A percentile compares a stretch with the other conserved stretches of the same genome.
These are phyloP conservation scores for Gasterosteus nipponicus DNA, from an alignment of 2,113 vertebrate genomes.

Conservation along the genomic window DNA sequence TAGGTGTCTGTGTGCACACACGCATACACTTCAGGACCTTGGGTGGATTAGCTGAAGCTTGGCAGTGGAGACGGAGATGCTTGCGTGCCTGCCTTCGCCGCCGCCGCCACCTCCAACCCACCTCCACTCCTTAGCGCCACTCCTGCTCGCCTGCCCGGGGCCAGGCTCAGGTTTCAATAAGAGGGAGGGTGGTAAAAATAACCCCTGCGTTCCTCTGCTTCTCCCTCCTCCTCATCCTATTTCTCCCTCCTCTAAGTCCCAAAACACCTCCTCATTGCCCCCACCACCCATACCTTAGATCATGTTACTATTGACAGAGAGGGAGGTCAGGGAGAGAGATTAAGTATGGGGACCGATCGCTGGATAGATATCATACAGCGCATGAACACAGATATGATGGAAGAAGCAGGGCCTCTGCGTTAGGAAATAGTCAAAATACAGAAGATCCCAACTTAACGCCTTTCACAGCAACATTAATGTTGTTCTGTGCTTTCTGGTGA, in stretches of 20 bases:
- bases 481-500: slow-evolving; percentile 17
- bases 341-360: slow-evolving; percentile 62
- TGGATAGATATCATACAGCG: slow-evolving; percentile 58
- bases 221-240: slow-evolving; percentile 57
- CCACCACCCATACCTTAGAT: slow-evolving; percentile 71
- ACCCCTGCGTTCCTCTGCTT: slow-evolving; percentile 68
- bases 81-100: slow-evolving; percentile 57
- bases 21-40: slow-evolving; percentile 73
- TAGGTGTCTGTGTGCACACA: slow-evolving; percentile 41
- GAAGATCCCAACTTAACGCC: neutral
- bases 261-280: slow-evolving; percentile 62
- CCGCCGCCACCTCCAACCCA: slow-evolving; percentile 51
- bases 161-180: slow-evolving; percentile 82
- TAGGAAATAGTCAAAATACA: slow-evolving; percentile 18
- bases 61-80: slow-evolving; percentile 71
- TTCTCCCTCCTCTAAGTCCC: slow-evolving; percentile 62
- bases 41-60: slow-evolving; percentile 78
- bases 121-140: slow-evolving; percentile 63
- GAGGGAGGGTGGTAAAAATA: slow-evolving; percentile 79
- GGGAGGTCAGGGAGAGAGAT: slow-evolving; percentile 66
- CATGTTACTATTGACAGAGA: slow-evolving; percentile 77
- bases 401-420: neutral
- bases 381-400: slow-evolving; percentile 24
- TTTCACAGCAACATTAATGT: slow-evolving; percentile 9
- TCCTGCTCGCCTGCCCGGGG: slow-evolving; percentile 79